Percentiles rank a stretch among this genome's conserved stretches.
Evolutionary conservation across 2,113 vertebrate species (phyloP).

Genomic region (Cygnus atratus): DNA sequence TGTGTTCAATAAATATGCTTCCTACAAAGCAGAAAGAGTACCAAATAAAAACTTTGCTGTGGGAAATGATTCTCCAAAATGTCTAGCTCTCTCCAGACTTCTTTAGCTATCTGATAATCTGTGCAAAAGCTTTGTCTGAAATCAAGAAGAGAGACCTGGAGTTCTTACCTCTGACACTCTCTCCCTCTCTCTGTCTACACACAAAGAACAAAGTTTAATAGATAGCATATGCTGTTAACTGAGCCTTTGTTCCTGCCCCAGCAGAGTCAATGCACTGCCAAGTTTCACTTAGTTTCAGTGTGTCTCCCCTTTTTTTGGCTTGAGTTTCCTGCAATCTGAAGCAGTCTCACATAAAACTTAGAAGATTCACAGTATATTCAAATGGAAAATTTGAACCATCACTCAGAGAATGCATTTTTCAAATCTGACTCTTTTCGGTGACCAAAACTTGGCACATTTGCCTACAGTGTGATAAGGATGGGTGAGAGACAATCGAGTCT

Average conservation of each 20-base stretch:
- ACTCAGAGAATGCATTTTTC: slow-evolving; percentile 10
- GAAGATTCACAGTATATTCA: slow-evolving; percentile 35
- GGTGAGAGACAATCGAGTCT: not conserved
- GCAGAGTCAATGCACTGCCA: not conserved
- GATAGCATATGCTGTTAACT: slow-evolving; percentile 35
- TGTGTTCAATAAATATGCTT: not conserved
- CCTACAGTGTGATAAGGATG: slow-evolving; percentile 1
- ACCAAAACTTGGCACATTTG: slow-evolving; percentile 28
- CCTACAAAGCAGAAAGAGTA: not conserved
- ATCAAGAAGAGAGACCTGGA: not conserved
- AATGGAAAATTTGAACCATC: slow-evolving; percentile 31
- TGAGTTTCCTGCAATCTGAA: not conserved
- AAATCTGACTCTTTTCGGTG: not conserved
- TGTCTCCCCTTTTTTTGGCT: slow-evolving; percentile 30
- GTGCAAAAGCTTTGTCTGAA: slow-evolving; percentile 5
- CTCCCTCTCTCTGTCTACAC: not conserved
- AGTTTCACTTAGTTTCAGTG: slow-evolving; percentile 14
- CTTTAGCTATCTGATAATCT: not conserved
- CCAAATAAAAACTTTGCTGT: not conserved
- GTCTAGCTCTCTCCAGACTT: not conserved
- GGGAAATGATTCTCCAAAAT: not conserved
- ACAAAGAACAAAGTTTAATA: slow-evolving; percentile 63
- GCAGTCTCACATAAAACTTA: not conserved
- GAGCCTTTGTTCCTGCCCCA: slow-evolving; percentile 52
- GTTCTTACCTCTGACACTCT: slow-evolving; percentile 21